phyloP scores from a whole-genome alignment of 64 coral and sea anemone genomes.

The Trachythela sp. region DNA sequence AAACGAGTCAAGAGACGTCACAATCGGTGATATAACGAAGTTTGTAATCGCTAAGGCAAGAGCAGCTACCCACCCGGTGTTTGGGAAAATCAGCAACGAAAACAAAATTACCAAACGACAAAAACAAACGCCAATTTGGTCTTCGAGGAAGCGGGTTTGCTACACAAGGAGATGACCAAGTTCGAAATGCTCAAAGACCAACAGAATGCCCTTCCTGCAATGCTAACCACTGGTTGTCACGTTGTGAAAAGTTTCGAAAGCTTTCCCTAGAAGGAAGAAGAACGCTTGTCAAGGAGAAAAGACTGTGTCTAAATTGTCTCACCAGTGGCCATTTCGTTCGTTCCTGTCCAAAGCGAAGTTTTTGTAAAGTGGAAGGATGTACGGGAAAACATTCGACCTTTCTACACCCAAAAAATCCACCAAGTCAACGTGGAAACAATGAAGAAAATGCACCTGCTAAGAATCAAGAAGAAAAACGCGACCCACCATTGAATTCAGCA shows the following conservation, averaged over 20 bases:
- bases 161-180: neutral
- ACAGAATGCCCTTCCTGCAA: constrained; percentile 28
- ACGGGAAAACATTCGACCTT: constrained; percentile 27
- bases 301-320: constrained; percentile 51
- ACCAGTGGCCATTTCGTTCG: constrained; percentile 27
- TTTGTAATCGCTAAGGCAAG: constrained; percentile 48
- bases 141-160: neutral
- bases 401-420: neutral
- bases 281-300: constrained; percentile 18
- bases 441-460: neutral
- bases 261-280: constrained; percentile 23
- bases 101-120: neutral
- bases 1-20: constrained; percentile 16
- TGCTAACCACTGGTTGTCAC: constrained; percentile 38
- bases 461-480: neutral
- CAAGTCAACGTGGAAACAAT: neutral
- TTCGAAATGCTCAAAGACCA: neutral
- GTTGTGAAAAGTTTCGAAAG: constrained; percentile 39
- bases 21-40: constrained; percentile 32
- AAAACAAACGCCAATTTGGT: neutral
- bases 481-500: neutral
- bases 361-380: constrained; percentile 53
- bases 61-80: constrained; percentile 49
- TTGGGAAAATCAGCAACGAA: constrained; percentile 27
- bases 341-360: constrained; percentile 33